A percentile compares a stretch with the other conserved stretches of the same genome.
These are phyloP conservation scores for Haemorhous mexicanus DNA, from an alignment of 2,113 vertebrate genomes.

Conservation along the genomic window DNA sequence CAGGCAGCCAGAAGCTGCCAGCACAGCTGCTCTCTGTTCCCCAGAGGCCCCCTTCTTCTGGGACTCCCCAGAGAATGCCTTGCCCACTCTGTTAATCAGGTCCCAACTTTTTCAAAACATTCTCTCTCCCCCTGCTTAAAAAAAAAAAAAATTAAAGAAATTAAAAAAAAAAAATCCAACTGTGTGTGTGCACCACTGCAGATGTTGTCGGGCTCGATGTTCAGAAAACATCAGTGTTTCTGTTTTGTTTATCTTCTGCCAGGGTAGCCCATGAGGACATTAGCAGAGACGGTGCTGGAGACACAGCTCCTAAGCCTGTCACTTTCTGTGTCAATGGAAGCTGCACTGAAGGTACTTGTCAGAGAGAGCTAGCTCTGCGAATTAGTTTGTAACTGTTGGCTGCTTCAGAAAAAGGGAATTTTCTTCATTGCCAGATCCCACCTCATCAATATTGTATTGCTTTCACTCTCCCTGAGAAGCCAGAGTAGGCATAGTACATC, in stretches of 20 bases:
- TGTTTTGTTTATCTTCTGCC: not conserved
- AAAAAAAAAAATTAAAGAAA: not conserved
- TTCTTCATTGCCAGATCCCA: constrained; percentile 26
- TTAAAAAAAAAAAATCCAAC: not conserved
- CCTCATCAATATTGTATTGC: constrained; percentile 69
- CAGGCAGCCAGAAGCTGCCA: not conserved
- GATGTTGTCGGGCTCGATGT: not conserved
- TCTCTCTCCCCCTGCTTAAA: fast-evolving
- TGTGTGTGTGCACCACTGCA: not conserved
- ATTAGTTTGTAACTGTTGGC: constrained; percentile 57
- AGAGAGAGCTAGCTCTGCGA: not conserved
- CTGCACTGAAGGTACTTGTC: constrained; percentile 7
- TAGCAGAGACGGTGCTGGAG: not conserved
- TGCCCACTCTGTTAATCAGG: not conserved
- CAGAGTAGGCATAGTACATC: constrained; percentile 47
- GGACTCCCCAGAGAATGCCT: not conserved
- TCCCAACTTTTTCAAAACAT: not conserved
- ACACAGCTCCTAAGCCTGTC: constrained; percentile 1
- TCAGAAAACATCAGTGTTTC: not conserved
- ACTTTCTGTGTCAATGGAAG: constrained; percentile 6
- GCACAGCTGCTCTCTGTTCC: not conserved
- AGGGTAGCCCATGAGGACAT: not conserved
- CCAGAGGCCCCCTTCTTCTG: not conserved
- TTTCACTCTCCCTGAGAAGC: constrained; percentile 22
- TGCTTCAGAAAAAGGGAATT: constrained; percentile 46